A percentile compares a stretch with the other conserved stretches of the same genome.
Evolutionary conservation across 2,797 vertebrate species (phyloP).

Genomic region (Gobionotothen gibberifrons): DNA sequence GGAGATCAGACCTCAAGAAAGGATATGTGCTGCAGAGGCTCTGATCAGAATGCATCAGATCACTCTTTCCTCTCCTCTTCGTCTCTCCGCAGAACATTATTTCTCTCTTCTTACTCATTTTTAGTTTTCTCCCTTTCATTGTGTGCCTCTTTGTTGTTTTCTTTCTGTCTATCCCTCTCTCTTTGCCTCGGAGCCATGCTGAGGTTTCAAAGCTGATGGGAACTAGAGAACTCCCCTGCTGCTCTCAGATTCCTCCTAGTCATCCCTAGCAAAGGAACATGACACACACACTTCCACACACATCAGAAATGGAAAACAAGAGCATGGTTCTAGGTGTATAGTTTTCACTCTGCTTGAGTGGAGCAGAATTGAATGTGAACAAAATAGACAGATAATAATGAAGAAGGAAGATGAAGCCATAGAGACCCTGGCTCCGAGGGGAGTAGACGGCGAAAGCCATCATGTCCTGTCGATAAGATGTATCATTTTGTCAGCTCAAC

Average conservation of each 20-base stretch:
- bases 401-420: slow-evolving; percentile 20
- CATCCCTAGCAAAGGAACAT: slow-evolving; percentile 32
- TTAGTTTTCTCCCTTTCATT: slow-evolving; percentile 12
- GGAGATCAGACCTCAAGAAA: slow-evolving; percentile 48
- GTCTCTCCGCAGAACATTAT: slow-evolving; percentile 44
- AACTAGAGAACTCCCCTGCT: slow-evolving; percentile 69
- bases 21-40: slow-evolving; percentile 56
- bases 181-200: slow-evolving; percentile 47
- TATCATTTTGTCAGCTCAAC: slow-evolving; percentile 27
- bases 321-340: slow-evolving; percentile 11
- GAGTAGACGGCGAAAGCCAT: slow-evolving; percentile 13
- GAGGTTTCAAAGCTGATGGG: slow-evolving; percentile 67
- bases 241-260: slow-evolving; percentile 52
- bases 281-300: background rate
- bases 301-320: background rate
- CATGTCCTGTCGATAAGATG: slow-evolving; percentile 26
- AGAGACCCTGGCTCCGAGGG: background rate
- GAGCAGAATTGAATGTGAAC: slow-evolving; percentile 37
- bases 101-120: slow-evolving; percentile 16
- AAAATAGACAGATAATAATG: slow-evolving; percentile 37
- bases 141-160: slow-evolving; percentile 32
- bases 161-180: slow-evolving; percentile 15
- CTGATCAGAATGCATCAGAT: slow-evolving; percentile 64
- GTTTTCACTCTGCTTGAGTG: slow-evolving; percentile 31
- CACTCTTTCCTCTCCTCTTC: slow-evolving; percentile 42